These are phyloP conservation scores for Cheilinus undulatus DNA, from an alignment of 2,113 vertebrate genomes.

Conservation along the genomic window DNA sequence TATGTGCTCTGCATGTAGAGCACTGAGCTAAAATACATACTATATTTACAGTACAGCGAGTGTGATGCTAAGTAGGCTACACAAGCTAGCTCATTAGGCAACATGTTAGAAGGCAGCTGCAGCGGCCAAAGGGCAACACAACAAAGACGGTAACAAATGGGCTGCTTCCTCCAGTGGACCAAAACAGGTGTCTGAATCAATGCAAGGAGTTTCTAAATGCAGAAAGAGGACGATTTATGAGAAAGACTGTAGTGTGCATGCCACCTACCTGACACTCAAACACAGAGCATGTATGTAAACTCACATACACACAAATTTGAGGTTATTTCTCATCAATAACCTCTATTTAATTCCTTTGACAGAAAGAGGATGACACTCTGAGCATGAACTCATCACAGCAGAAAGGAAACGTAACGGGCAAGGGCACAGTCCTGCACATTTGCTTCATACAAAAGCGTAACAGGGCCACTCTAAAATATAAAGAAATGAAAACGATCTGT, in stretches of 20 bases:
- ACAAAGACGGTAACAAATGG: slow-evolving; percentile 55
- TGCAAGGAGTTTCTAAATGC: slow-evolving; percentile 25
- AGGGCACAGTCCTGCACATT: not conserved
- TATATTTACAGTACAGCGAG: slow-evolving; percentile 23
- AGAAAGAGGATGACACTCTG: slow-evolving; percentile 35
- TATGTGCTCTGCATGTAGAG: slow-evolving; percentile 34
- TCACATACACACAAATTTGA: slow-evolving; percentile 3
- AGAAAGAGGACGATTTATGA: slow-evolving; percentile 9
- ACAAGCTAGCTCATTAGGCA: slow-evolving; percentile 55
- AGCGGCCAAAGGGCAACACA: slow-evolving; percentile 57
- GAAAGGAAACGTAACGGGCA: slow-evolving; percentile 35
- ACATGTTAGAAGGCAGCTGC: slow-evolving; percentile 52
- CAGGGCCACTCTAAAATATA: too few relatives aligned
- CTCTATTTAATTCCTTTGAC: slow-evolving; percentile 47
- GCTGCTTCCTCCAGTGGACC: slow-evolving; percentile 49
- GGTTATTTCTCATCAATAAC: slow-evolving; percentile 37
- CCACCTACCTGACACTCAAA: slow-evolving; percentile 5
- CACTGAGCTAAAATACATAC: slow-evolving; percentile 8
- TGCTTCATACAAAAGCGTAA: too few relatives aligned
- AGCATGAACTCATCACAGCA: slow-evolving; percentile 48
- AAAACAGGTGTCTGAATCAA: slow-evolving; percentile 47
- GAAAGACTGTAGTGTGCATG: not conserved
- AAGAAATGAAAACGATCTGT: too few relatives aligned
- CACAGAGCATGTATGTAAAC: slow-evolving; percentile 9
- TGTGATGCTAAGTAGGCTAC: slow-evolving; percentile 40